A percentile compares a stretch with the other conserved stretches of the same genome.
Conservation (phyloP, 2,888 invertebrate species). For the Fragum fragum region DNA sequence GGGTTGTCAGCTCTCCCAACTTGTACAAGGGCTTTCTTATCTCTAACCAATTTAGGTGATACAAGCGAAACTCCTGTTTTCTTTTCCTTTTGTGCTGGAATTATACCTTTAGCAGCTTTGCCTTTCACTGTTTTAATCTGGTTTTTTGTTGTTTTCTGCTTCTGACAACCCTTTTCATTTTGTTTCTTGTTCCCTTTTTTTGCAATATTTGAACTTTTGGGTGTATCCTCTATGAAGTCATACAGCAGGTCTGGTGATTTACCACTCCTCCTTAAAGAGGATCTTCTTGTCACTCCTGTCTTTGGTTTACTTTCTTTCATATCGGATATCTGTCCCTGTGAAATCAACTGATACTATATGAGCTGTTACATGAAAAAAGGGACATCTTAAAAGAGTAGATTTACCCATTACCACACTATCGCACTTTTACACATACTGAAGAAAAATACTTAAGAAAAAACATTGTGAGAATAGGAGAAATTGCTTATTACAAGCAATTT, state of each 20-base stretch:
- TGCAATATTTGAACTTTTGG: neutral
- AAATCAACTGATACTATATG: neutral
- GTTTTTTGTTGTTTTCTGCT: neutral
- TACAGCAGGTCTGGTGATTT: slow-evolving; percentile 2
- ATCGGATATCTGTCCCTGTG: neutral
- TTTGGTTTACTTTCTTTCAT: neutral
- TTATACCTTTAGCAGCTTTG: neutral
- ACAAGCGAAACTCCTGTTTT: neutral
- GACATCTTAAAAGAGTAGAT: too few species aligned
- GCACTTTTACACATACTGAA: too few species aligned
- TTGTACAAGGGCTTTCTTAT: neutral
- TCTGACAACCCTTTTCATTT: neutral
- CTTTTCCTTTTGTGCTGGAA: too few species aligned
- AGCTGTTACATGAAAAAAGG: too few species aligned
- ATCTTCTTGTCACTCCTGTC: slow-evolving; percentile 1
- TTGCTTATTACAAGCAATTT: too few species aligned
- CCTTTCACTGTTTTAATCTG: neutral
- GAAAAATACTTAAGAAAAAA: too few species aligned
- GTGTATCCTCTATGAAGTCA: slow-evolving; percentile 20
- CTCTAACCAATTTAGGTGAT: neutral
- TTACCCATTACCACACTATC: too few species aligned
- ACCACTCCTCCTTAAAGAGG: slow-evolving; percentile 4
- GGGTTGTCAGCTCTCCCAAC: neutral
- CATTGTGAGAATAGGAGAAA: too few species aligned
- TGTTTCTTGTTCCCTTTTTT: neutral